phyloP scores from a whole-genome alignment of 2,888 invertebrate genomes.

The Operophtera brumata region DNA sequence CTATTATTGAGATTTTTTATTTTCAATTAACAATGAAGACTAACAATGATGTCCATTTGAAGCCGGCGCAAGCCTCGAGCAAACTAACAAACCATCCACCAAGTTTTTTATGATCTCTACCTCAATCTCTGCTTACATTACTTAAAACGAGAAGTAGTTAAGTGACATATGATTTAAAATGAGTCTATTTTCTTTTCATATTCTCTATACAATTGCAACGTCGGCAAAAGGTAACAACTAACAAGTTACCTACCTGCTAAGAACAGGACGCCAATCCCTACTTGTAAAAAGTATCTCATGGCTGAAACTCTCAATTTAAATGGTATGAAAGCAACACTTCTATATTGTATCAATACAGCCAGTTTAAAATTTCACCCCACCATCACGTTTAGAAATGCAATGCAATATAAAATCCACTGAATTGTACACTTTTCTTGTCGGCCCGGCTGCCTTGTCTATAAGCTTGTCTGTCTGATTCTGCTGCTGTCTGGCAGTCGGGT shows the following conservation, averaged over 20 bases:
- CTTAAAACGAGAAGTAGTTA: no score
- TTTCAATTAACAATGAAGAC: no score
- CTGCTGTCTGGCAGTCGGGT: no score
- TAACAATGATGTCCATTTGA: no score
- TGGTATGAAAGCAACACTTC: constrained; percentile 6
- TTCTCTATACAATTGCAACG: constrained; percentile 26
- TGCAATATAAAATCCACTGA: neutral
- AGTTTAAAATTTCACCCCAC: constrained; percentile 11
- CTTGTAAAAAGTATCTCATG: constrained; percentile 68
- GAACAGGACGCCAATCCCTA: constrained; percentile 61
- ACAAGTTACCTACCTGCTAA: constrained; percentile 58
- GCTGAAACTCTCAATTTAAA: constrained; percentile 20
- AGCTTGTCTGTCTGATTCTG: no score
- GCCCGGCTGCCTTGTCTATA: no score
- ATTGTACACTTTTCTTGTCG: no score
- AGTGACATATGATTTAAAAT: neutral
- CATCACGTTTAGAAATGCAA: constrained; percentile 7
- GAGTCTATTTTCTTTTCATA: neutral
- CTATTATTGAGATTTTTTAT: no score
- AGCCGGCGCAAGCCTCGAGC: no score
- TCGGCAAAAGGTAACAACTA: constrained; percentile 27
- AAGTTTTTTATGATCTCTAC: neutral
- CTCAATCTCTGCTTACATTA: no score
- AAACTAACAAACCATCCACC: neutral
- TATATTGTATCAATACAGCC: neutral